Percentiles rank a stretch among this genome's conserved stretches.
These are phyloP conservation scores for Acanthurus lineatus DNA, from an alignment of 2,797 vertebrate species.

Conservation along the genomic window DNA sequence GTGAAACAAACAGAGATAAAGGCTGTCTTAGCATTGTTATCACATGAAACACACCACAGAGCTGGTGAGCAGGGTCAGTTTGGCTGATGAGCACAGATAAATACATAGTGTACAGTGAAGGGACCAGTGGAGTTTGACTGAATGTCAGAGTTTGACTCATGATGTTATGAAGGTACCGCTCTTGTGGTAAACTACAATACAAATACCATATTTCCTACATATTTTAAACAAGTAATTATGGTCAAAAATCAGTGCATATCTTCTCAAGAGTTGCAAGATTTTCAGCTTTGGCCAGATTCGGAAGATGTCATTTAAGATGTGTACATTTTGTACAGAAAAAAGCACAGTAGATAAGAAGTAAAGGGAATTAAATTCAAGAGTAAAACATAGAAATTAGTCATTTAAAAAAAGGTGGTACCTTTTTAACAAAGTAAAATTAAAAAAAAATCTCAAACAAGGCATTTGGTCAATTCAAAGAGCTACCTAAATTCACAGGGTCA, in stretches of 20 bases:
- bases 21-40: conserved; percentile 36
- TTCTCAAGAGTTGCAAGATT: conserved; percentile 48
- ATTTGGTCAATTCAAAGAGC: conserved; percentile 73
- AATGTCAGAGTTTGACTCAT: conserved; percentile 34
- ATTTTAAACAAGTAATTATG: conserved; percentile 39
- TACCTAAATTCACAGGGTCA: conserved; percentile 61
- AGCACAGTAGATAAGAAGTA: conserved; percentile 55
- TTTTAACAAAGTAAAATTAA: conserved; percentile 40
- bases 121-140: conserved; percentile 12
- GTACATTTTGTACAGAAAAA: conserved; percentile 52
- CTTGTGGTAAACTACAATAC: conserved; percentile 36
- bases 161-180: conserved; percentile 46
- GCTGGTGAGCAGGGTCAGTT: conserved; percentile 50
- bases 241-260: conserved; percentile 65
- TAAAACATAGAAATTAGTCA: conserved; percentile 39
- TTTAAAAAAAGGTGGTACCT: conserved; percentile 62
- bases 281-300: conserved; percentile 71
- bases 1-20: conserved; percentile 33
- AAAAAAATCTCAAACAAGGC: conserved; percentile 68
- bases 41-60: conserved; percentile 38
- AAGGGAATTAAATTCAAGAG: conserved; percentile 56
- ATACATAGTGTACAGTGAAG: conserved; percentile 35
- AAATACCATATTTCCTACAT: conserved; percentile 49
- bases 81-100: conserved; percentile 67
- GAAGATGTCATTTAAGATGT: conserved; percentile 45